A percentile compares a stretch with the other conserved stretches of the same genome.
phyloP scores from a whole-genome alignment of 2,888 invertebrate genomes.

The Pyrrhosoma nymphula region DNA sequence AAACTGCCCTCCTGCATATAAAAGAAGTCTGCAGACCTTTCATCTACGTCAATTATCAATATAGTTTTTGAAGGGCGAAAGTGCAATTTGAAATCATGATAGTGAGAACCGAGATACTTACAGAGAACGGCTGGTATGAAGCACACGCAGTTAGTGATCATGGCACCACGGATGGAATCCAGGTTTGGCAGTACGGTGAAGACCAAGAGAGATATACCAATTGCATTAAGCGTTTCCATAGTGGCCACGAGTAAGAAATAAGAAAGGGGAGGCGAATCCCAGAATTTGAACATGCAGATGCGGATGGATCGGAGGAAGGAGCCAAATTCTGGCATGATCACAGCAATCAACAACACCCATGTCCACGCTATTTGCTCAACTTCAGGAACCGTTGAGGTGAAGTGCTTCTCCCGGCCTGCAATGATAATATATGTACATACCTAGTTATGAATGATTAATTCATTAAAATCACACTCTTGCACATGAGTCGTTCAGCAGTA shows the following conservation, averaged over 20 bases:
- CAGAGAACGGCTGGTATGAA: slow-evolving; percentile 90
- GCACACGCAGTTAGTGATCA: slow-evolving; percentile 97
- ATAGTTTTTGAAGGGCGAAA: no score
- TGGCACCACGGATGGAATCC: slow-evolving; percentile 96
- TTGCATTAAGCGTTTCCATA: slow-evolving; percentile 92
- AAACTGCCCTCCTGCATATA: no score
- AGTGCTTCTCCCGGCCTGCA: slow-evolving; percentile 92
- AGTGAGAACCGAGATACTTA: slow-evolving; percentile 74
- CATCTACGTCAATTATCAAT: no score
- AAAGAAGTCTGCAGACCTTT: no score
- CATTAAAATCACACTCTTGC: no score
- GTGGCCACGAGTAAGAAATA: slow-evolving; percentile 86
- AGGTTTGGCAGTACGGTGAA: slow-evolving; percentile 94
- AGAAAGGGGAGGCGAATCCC: slow-evolving; percentile 85
- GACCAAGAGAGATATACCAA: slow-evolving; percentile 92
- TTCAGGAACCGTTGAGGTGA: slow-evolving; percentile 88
- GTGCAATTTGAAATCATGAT: no score
- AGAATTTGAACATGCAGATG: slow-evolving; percentile 95
- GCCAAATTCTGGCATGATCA: slow-evolving; percentile 93
- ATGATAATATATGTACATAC: no score
- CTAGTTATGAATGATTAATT: no score
- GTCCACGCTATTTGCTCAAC: slow-evolving; percentile 95
- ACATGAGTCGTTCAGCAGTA: no score
- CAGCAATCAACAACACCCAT: slow-evolving; percentile 93
- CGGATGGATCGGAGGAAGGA: slow-evolving; percentile 90